Conservation (phyloP, 2,888 invertebrate species). For the Agonopterix heracliana region DNA sequence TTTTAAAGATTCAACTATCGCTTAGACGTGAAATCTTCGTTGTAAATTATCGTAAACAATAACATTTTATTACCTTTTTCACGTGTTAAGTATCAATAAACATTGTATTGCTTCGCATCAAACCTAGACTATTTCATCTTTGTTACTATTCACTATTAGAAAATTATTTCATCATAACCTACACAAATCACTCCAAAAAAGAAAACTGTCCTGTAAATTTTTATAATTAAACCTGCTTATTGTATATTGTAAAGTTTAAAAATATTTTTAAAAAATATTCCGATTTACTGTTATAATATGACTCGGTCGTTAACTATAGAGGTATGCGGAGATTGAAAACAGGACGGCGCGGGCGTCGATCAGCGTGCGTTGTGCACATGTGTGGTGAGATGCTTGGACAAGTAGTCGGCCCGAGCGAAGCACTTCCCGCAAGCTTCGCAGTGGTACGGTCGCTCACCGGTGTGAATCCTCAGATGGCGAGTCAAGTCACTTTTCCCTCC, state of each 20-base stretch:
- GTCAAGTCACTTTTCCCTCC: conserved; percentile 93
- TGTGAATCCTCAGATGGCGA: conserved; percentile 90
- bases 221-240: conserved; percentile 64
- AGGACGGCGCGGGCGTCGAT: conserved; percentile 47
- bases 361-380: conserved; percentile 88
- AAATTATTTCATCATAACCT: conserved; percentile 59
- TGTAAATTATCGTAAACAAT: too few species aligned
- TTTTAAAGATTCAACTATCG: too few species aligned
- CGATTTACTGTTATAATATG: conserved; percentile 59
- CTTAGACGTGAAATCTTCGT: too few species aligned
- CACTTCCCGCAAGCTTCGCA: conserved; percentile 95
- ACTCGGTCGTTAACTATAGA: conserved; percentile 48
- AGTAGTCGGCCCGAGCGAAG: conserved; percentile 92
- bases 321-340: conserved; percentile 36
- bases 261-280: conserved; percentile 71
- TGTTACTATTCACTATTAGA: conserved; percentile 50
- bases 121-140: conserved; percentile 18
- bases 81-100: background rate
- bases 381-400: conserved; percentile 93
- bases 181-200: conserved; percentile 62
- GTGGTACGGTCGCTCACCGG: conserved; percentile 92
- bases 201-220: conserved; percentile 58
- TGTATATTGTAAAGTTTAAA: conserved; percentile 68
- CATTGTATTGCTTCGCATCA: conserved; percentile 7
- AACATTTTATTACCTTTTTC: too few species aligned